Conservation (phyloP, 2,797 vertebrate species). For the Sebastes dallii region DNA sequence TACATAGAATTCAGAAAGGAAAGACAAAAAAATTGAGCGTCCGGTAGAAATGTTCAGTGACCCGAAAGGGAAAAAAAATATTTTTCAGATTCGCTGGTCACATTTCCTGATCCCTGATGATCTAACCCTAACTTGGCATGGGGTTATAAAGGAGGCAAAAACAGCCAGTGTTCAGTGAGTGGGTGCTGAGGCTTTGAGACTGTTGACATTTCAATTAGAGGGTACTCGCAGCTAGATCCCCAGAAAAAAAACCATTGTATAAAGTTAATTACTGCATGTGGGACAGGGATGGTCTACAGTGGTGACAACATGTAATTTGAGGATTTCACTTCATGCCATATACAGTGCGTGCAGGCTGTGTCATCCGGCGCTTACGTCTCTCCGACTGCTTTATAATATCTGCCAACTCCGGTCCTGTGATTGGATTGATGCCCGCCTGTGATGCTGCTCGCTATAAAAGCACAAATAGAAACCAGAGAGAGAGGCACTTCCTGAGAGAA, state of each 20-base stretch:
- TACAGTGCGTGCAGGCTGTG: slow-evolving; percentile 42
- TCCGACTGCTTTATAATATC: slow-evolving; percentile 51
- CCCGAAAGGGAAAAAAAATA: background rate
- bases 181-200: slow-evolving; percentile 63
- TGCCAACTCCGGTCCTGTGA: slow-evolving; percentile 55
- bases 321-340: slow-evolving; percentile 54
- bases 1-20: too few relatives aligned
- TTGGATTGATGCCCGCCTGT: slow-evolving; percentile 61
- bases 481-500: slow-evolving; percentile 17
- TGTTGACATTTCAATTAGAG: slow-evolving; percentile 77
- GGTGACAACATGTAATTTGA: slow-evolving; percentile 78
- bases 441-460: slow-evolving; percentile 57
- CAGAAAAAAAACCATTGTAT: slow-evolving; percentile 49
- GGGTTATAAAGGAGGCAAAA: slow-evolving; percentile 25
- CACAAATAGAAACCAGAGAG: slow-evolving; percentile 37
- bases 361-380: slow-evolving; percentile 59
- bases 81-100: slow-evolving; percentile 1
- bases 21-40: background rate
- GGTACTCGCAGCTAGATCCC: slow-evolving; percentile 32
- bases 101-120: slow-evolving; percentile 7
- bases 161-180: slow-evolving; percentile 24
- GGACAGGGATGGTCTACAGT: slow-evolving; percentile 39
- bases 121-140: slow-evolving; percentile 10
- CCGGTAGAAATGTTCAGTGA: background rate
- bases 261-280: slow-evolving; percentile 67